A percentile compares a stretch with the other conserved stretches of the same genome.
These are phyloP conservation scores for Cassiopea xamachana DNA, from an alignment of 30 jellyfish, hydroid and myxozoan species.

Conservation along the genomic window DNA sequence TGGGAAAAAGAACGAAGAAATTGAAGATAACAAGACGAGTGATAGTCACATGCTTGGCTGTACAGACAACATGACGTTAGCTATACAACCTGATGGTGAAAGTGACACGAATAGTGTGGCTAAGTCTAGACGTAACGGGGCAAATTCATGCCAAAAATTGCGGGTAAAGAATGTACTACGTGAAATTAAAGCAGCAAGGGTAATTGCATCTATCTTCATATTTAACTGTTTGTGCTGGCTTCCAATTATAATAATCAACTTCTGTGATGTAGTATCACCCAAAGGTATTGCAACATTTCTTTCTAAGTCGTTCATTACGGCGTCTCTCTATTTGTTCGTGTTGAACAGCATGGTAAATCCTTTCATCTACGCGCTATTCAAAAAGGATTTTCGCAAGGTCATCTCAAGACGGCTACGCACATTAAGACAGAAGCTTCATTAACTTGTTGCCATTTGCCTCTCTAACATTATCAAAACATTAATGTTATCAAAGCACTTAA, in stretches of 20 bases:
- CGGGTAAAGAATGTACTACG: constrained; percentile 22
- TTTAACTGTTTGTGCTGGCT: constrained; percentile 80
- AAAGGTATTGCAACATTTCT: constrained; percentile 54
- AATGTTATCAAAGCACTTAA: too few relatives aligned
- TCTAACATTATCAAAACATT: too few relatives aligned
- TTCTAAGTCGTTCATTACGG: constrained; percentile 32
- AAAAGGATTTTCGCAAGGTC: constrained; percentile 73
- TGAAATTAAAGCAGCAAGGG: constrained; percentile 72
- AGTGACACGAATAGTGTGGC: neutral
- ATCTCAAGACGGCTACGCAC: constrained; percentile 36
- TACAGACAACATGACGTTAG: too few relatives aligned
- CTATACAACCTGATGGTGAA: neutral
- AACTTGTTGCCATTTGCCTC: neutral
- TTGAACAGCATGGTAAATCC: constrained; percentile 72
- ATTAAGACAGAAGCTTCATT: neutral
- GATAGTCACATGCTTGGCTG: too few relatives aligned
- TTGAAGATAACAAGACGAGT: neutral
- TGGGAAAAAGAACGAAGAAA: neutral
- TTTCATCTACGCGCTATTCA: constrained; percentile 76
- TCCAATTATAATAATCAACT: constrained; percentile 71
- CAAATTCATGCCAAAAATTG: constrained; percentile 1
- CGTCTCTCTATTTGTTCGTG: constrained; percentile 65
- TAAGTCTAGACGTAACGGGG: neutral
- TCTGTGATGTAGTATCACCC: constrained; percentile 55
- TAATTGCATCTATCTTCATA: constrained; percentile 62